phyloP scores from a whole-genome alignment of 35 echinoderm and acorn worm genomes.

The Ophioderma brevispina region DNA sequence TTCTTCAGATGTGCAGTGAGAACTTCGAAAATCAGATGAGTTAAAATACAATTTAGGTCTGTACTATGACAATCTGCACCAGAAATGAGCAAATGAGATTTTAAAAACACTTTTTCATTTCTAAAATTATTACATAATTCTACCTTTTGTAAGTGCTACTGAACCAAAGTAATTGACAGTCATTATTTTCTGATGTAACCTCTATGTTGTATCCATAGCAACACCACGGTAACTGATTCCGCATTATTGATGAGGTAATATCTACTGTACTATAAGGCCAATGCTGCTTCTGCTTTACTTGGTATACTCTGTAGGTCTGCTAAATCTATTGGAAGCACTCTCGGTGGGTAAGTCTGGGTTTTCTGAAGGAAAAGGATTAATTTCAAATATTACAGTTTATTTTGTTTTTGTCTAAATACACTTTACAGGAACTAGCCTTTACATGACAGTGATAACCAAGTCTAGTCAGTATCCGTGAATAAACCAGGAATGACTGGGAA shows the following conservation, averaged over 20 bases:
- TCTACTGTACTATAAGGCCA: constrained; percentile 50
- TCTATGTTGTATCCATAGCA: constrained; percentile 60
- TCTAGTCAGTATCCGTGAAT: no score
- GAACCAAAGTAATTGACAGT: constrained; percentile 95
- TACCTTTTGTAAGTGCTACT: constrained; percentile 87
- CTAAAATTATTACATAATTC: constrained; percentile 5
- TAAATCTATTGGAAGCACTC: constrained; percentile 73
- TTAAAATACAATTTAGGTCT: no score
- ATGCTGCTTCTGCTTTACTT: constrained; percentile 49
- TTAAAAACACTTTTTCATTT: no score
- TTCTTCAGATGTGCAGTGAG: no score
- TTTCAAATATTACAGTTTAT: no score
- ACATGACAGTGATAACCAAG: no score
- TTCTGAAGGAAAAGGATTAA: neutral
- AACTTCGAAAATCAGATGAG: no score
- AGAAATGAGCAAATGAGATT: no score
- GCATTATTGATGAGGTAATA: constrained; percentile 94
- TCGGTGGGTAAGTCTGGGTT: constrained; percentile 43
- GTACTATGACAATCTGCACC: no score
- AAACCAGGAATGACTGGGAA: no score
- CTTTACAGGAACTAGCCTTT: no score
- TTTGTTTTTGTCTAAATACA: no score
- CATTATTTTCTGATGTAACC: constrained; percentile 88
- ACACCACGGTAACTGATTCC: constrained; percentile 51
- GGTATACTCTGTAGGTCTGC: constrained; percentile 47